Conservation (phyloP, 2,113 vertebrate species). For the Tylochromis polylepis region DNA sequence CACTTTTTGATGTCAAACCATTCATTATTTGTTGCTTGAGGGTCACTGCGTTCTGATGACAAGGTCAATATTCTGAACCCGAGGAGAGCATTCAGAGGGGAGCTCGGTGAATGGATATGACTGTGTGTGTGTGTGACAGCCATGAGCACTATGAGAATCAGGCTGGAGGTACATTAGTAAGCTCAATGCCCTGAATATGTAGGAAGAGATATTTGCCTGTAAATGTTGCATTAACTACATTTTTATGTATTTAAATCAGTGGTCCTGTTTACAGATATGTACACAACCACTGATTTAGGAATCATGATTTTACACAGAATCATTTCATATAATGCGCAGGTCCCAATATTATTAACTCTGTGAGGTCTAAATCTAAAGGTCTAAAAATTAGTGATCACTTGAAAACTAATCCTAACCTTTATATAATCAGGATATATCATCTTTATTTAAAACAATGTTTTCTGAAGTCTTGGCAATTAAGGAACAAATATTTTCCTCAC, state of each 20-base stretch:
- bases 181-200: not conserved
- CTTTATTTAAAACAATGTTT: not conserved
- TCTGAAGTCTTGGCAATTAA: not conserved
- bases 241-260: not conserved
- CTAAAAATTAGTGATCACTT: not conserved
- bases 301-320: not conserved
- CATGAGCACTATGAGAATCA: not conserved
- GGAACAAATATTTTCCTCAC: not conserved
- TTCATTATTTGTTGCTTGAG: conserved; percentile 36
- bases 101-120: not conserved
- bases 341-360: not conserved
- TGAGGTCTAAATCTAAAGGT: not conserved
- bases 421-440: not conserved
- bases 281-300: not conserved
- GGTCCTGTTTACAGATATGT: not conserved
- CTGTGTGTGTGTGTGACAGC: not conserved
- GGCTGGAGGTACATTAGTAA: not conserved
- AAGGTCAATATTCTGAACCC: conserved; percentile 27
- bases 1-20: conserved; percentile 37
- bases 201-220: not conserved
- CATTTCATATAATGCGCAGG: not conserved
- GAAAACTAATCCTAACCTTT: not conserved
- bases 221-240: not conserved
- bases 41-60: conserved; percentile 39
- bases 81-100: not conserved